A percentile compares a stretch with the other conserved stretches of the same genome.
Evolutionary conservation across 2,888 invertebrate species (phyloP).

Genomic region (Odontothrips loti): DNA sequence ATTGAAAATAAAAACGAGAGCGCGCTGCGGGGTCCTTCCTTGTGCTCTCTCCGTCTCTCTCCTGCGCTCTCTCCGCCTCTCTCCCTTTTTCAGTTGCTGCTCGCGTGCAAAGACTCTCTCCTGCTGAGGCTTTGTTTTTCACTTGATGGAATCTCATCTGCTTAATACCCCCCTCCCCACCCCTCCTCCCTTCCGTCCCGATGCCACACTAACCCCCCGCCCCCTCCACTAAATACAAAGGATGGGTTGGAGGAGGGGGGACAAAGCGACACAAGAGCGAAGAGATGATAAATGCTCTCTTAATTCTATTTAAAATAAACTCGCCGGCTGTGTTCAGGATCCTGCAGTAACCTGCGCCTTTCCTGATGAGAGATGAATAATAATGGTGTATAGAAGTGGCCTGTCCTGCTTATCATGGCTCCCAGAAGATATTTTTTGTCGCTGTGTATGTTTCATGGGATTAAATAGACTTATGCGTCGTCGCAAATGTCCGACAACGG

Average conservation of each 20-base stretch:
- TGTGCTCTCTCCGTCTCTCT: not conserved
- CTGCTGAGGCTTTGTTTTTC: constrained; percentile 13
- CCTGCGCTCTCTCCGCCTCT: not conserved
- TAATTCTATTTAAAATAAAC: constrained; percentile 13
- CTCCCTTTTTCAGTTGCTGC: not conserved
- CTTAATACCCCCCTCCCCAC: not conserved
- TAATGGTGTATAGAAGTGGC: no score
- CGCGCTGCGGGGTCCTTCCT: not conserved
- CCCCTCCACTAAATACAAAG: not conserved
- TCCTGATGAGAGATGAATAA: no score
- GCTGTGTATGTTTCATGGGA: no score
- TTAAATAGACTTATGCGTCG: no score
- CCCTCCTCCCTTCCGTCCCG: not conserved
- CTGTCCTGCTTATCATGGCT: no score
- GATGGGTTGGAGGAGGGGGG: not conserved
- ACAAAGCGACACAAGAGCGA: not conserved
- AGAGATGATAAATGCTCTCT: constrained; percentile 12
- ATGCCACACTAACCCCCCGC: not conserved
- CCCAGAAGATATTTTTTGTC: no score
- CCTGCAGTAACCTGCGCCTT: not conserved
- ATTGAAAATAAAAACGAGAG: no score
- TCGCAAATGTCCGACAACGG: no score
- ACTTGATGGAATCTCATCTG: constrained; percentile 5
- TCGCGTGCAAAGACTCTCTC: not conserved
- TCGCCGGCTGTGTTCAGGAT: not conserved